Base-by-base conservation (phyloP, 2,888 invertebrate species). In the Eulithis testata region DNA sequence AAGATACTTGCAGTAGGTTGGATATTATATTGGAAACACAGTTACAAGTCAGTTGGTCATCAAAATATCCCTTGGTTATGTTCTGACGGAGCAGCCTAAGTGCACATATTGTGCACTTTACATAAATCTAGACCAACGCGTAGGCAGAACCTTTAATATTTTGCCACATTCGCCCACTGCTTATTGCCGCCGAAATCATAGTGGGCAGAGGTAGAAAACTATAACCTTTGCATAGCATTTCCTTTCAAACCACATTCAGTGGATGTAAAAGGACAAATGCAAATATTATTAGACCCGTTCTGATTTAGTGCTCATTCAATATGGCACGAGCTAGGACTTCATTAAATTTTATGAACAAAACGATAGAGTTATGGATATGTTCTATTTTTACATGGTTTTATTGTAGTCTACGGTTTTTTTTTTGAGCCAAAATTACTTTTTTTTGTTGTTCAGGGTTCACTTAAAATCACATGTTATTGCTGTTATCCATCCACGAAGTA, bases 61-160 rank as follows among this genome's bases (percentile, higher is more conserved):
- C 8, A 8, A 8, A 40, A 40, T 40, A 40, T 8, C 40, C 40
- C 8, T 40, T 40, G 8, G 40, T 40, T 9, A 40, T 9, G 40
- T 40, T 37, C 37, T 8, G 37, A 37, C 5, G 37, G 37, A 37
- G 37, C 37, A 8, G 37, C 40, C 40, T n/a, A 45, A 66, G 57
- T 63, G 47, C 53, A 57, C 63, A 50, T 59, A 68, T 69, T 66
- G 63, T n/a, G 68, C 66, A 66, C 45, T 60, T 40, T 4, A 36
- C 82, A 83, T 83, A 70, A 71, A 89, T 83, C 78, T 89, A 75
- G 89, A 86, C 83, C 88, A 72, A 72, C 9, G 69, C 76, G 90
- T 89, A 83, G 81, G 76, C 69, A 71, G 73, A 71, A 70, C 76
- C 78, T 76, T 78, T 82, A 85, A 84, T 85, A 83, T 85, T 85